Evolutionary conservation across 2,113 vertebrate species (phyloP), one percentile per base, ranked within the genome.

Genomic region (Varanus salvator): DNA sequence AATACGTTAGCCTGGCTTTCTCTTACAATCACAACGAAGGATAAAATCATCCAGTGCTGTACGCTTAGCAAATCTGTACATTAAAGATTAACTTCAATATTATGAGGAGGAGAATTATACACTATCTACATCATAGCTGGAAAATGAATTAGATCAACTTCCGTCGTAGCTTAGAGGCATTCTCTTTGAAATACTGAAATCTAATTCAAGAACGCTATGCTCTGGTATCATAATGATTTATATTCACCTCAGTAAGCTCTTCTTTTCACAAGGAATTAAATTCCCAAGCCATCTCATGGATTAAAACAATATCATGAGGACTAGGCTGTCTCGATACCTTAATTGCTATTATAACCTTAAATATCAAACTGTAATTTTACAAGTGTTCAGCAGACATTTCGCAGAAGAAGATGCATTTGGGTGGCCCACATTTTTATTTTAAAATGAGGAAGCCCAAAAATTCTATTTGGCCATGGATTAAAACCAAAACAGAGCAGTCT

Each of bases 401-500:
- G 84, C 84, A 69, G 78, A 92, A 93, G 89, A 90, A 94, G 90
- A 89, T 81, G 89, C 91, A 89, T 94, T 38, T 92, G 90, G 86
- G 64, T 97, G 25, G 94, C 96, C 92, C 96, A 95, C 90, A 44
- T 94, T 96, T 95, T 66, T 8, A 95, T 97, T 96, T 96, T 96
- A 93, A 95, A 96, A 94, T 93, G 97, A 93, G 95, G 75, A 83
- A 80, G 25, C 78, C 57, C 3, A 19, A 95, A 97, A 96, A 97
- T 95, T 95, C 97, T 97, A 97, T 97, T 97, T 97, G 96, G 96
- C 95, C 93, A 89, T 97, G 97, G 97, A 98, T 98, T 97, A 97
- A 97, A 97, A 97, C 97, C 97, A 98, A 97, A 96, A 97, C 96
- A 97, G 97, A 97, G 96, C 97, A 96, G 96, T 97, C 97, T 97